Evolutionary conservation across 1,140 invertebrate species (phyloP).

Genomic region (Apolygus lucorum): DNA sequence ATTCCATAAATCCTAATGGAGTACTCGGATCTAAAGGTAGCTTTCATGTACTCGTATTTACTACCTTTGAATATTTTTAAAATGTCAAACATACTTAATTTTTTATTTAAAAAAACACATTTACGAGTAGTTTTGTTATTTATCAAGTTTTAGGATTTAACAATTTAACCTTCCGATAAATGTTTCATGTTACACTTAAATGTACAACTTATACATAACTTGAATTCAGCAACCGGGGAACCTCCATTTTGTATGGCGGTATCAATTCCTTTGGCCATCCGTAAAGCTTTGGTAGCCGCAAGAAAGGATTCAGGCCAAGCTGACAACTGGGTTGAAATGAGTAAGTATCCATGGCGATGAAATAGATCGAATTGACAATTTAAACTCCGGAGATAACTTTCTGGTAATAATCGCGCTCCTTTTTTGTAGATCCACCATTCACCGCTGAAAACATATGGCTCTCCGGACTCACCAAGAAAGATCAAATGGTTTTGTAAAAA

Average conservation of each 20-base stretch:
- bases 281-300: slow-evolving; percentile 58
- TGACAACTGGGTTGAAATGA: slow-evolving; percentile 40
- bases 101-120: no score
- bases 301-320: slow-evolving; percentile 46
- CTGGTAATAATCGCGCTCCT: no score
- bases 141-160: no score
- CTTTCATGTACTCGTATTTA: no score
- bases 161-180: neutral
- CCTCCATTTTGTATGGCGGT: slow-evolving; percentile 62
- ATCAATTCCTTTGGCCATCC: slow-evolving; percentile 57
- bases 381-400: no score
- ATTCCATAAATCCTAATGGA: slow-evolving; percentile 57
- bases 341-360: slow-evolving; percentile 32
- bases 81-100: no score
- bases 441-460: slow-evolving; percentile 27
- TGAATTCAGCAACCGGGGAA: slow-evolving; percentile 72
- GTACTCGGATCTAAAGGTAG: slow-evolving; percentile 66
- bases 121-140: no score
- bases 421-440: slow-evolving; percentile 23
- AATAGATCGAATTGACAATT: neutral
- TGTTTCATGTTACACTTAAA: neutral
- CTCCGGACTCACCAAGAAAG: slow-evolving; percentile 4
- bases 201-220: slow-evolving; percentile 34
- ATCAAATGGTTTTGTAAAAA: neutral
- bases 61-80: no score